Percentiles rank a stretch among this genome's conserved stretches.
These are phyloP conservation scores for Rhodeus uyekii DNA, from an alignment of 2,797 vertebrate species.

Conservation along the genomic window DNA sequence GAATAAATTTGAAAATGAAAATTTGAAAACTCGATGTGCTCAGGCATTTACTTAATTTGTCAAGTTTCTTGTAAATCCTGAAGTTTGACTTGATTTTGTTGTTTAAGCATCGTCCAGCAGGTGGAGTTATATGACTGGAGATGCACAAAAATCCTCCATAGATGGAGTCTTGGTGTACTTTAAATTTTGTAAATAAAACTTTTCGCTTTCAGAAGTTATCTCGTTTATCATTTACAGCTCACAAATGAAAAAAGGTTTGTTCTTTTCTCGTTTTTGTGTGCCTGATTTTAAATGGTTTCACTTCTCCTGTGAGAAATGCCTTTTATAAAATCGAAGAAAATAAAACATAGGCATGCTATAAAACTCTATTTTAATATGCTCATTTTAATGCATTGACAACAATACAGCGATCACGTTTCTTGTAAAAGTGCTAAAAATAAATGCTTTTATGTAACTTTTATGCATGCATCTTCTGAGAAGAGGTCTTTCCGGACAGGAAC, in stretches of 20 bases:
- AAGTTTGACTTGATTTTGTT: neutral
- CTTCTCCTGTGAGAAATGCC: conserved; percentile 18
- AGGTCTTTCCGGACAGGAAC: conserved; percentile 37
- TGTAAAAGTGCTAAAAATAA: neutral
- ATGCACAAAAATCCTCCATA: neutral
- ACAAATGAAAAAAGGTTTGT: neutral
- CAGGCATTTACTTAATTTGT: neutral
- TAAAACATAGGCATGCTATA: neutral
- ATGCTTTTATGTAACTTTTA: neutral
- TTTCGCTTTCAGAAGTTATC: neutral
- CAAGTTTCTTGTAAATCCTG: neutral
- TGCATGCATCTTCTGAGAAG: conserved; percentile 23
- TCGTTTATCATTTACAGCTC: neutral
- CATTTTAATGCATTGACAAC: neutral
- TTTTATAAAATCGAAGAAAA: conserved; percentile 22
- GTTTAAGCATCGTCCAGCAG: conserved; percentile 3
- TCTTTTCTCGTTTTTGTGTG: neutral
- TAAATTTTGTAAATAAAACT: too few species aligned
- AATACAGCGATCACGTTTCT: neutral
- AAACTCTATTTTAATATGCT: neutral
- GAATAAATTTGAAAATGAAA: neutral
- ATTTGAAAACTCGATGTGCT: neutral
- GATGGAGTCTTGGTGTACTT: neutral
- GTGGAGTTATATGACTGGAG: neutral
- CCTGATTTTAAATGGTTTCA: neutral